phyloP scores from a whole-genome alignment of 2,888 invertebrate genomes.

The Drosophila barbarae region DNA sequence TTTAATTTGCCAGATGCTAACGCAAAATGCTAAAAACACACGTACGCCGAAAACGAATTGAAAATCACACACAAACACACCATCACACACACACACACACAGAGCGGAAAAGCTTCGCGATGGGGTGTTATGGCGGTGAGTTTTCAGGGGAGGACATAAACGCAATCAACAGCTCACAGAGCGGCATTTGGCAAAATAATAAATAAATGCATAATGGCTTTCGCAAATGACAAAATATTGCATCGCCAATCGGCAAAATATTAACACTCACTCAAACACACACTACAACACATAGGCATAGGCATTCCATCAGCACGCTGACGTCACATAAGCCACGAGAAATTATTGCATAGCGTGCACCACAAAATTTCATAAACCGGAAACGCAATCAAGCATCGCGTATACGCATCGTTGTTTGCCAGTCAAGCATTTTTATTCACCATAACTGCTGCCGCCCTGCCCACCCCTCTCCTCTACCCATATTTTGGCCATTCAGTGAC shows the following conservation, averaged over 20 bases:
- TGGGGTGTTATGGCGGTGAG: neutral
- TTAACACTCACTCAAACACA: constrained; percentile 57
- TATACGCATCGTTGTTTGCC: constrained; percentile 51
- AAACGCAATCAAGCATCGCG: constrained; percentile 74
- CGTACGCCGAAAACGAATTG: constrained; percentile 54
- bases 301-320: constrained; percentile 28
- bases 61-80: constrained; percentile 55
- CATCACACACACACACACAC: neutral
- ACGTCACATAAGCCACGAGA: constrained; percentile 57
- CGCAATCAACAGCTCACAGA: constrained; percentile 57
- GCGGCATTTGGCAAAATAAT: constrained; percentile 56
- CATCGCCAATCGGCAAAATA: constrained; percentile 70
- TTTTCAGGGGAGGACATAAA: constrained; percentile 38
- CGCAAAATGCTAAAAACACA: constrained; percentile 63
- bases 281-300: neutral
- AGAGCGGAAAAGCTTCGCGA: constrained; percentile 9
- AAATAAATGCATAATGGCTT: constrained; percentile 72
- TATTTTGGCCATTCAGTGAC: constrained; percentile 41
- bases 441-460: constrained; percentile 2
- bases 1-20: constrained; percentile 68
- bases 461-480: neutral
- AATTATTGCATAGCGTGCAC: constrained; percentile 69
- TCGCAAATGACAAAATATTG: constrained; percentile 74
- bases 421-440: constrained; percentile 52
- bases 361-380: constrained; percentile 72